Base-by-base conservation (phyloP, 2,888 invertebrate genomes). In the Proisotoma minuta region DNA sequence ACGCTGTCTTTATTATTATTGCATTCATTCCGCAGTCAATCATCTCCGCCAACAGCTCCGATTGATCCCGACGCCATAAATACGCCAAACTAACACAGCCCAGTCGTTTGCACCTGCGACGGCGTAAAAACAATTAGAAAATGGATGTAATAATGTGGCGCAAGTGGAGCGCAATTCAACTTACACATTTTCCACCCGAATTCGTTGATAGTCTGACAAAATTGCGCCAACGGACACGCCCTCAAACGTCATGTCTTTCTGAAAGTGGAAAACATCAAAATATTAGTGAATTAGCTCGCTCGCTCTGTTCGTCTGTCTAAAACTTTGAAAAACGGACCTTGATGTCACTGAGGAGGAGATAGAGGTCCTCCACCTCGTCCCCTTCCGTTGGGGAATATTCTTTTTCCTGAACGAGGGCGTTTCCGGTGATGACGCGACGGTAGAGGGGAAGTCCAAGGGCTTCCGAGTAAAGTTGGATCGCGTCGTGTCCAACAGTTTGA, bases 291-390 rank as follows among this genome's bases (percentile, higher is more conserved):
- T 4, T 20, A 57, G 5, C 20, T n/a, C 12, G 27, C 26, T 29
- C 20, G 20, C 28, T 12, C 20, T 20, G 12, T 49, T 29, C 29
- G 10, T 20, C 23, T 40, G 8, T 23, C 4, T 12, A 23, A 18
- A 4, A 18, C 12, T 40, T 18, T 20, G 23, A 40, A 5, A 23
- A 57, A 51, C 60, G 77, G 80, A 85, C 87, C 83, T 87, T 89
- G 57, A 95, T 82, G 77, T 84, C 84, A 74, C 82, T 79, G 52
- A 99, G 82, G 61, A 99, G 83, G 73, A 85, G 82, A 78, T 85
- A 96, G 34, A 99, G 82, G 81, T 99, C 99, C 80, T 99, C 99
- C 43, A 99, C 99, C 82, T 99, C 98, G 80, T 94, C 96, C 75
- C 88, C 86, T 34, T 86, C 85, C 24, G 88, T 89, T 59, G 88